Evolutionary conservation across 1,140 invertebrate genomes (phyloP).

Genomic region (Atta cephalotes): DNA sequence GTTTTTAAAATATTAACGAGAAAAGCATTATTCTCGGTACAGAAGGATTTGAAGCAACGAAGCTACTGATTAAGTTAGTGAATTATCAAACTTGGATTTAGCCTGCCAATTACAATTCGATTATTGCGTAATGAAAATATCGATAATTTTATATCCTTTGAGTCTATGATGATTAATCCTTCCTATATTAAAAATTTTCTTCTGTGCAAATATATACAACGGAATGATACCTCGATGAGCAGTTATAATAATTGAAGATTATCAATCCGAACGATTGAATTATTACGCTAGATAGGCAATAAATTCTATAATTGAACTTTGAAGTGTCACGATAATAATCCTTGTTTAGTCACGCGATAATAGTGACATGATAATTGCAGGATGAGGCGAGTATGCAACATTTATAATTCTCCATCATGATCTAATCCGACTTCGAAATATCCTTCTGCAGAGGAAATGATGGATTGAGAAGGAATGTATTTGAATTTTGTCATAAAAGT

Average conservation of each 20-base stretch:
- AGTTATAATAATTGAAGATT: conserved; percentile 44
- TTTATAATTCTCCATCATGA: conserved; percentile 43
- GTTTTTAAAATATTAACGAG: not conserved
- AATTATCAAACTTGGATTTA: not conserved
- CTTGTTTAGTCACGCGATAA: conserved; percentile 35
- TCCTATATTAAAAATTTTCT: not conserved
- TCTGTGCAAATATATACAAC: not conserved
- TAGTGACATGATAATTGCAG: conserved; percentile 23
- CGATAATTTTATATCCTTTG: not conserved
- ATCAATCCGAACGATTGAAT: not conserved
- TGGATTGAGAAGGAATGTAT: not conserved
- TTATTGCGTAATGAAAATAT: not conserved
- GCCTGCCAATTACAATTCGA: not conserved
- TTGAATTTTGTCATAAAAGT: not conserved
- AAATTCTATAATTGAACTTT: conserved; percentile 29
- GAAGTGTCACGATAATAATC: not conserved
- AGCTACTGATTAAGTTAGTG: not conserved
- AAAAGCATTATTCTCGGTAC: not conserved
- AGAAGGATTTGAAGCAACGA: not conserved
- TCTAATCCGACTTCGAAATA: conserved; percentile 31
- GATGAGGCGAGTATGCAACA: conserved; percentile 9
- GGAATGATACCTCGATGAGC: not conserved
- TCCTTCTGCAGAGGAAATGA: not conserved
- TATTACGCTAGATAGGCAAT: conserved; percentile 21
- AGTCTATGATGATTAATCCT: not conserved